Base-by-base conservation (phyloP, 2,888 invertebrate species). In the Asteroscopus sphinx region DNA sequence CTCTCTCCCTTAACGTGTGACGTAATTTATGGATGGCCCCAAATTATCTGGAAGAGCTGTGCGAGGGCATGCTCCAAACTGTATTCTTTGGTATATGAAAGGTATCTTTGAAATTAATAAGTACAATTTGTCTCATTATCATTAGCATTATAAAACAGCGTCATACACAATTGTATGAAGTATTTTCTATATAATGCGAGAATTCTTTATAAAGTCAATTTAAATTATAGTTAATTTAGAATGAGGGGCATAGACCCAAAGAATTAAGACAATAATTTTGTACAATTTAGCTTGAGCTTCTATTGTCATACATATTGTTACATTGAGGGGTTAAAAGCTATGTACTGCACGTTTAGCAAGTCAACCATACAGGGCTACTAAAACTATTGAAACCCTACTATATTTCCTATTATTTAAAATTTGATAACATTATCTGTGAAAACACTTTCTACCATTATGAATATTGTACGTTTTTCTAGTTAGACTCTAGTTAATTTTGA, bases 41-140 rank as follows among this genome's bases (percentile, higher is more conserved):
- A 63, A 54, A 55, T 54, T 32, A 46, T 53, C 45, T 63, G 72
- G 51, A 65, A 52, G 35, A 57, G 46, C 42, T 47, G 35, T 49
- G 48, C 39, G 51, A 49, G 71, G 66, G 48, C 33, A 25, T 36
- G 48, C 53, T 51, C 47, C 46, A 16, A 12, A 47, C 35, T 41
- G 35, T 30, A 47, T 26, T 66, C 71, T 74, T 74, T 73, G 69
- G 69, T 69, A 69, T 65, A 53, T 60, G 55, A 58, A 73, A 55
- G 51, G 37, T 58, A 35, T 68, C 39, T 58, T 56, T 51, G 40
- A 61, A 68, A 39, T 54, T 4, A 45, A 63, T 49, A 46, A 55
- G 55, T 55, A 73, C 51, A 58, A 51, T 61, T 28, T n/a, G n/a
- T n/a, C n/a, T n/a, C n/a, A n/a, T 35, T 58, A 8, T 42, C 33